Evolutionary conservation across 2,888 invertebrate species (phyloP).

Genomic region (Scaptomyza reducta): DNA sequence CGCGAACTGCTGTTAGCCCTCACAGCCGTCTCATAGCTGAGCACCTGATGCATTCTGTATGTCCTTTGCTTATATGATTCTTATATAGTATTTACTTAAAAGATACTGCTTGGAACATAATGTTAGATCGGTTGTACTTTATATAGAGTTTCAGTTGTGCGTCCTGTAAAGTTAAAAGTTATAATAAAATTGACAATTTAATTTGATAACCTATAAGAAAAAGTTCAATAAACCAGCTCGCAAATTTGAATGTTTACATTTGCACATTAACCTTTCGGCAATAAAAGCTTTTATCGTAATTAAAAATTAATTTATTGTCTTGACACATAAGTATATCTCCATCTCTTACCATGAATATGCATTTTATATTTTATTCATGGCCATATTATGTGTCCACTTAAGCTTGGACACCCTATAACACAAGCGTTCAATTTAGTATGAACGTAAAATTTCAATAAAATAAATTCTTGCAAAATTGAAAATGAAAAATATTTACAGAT

Average conservation of each 20-base stretch:
- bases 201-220: background rate
- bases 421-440: background rate
- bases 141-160: slow-evolving; percentile 9
- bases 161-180: slow-evolving; percentile 1
- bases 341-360: background rate
- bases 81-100: slow-evolving; percentile 11
- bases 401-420: background rate
- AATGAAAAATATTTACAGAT: slow-evolving; percentile 19
- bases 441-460: slow-evolving; percentile 16
- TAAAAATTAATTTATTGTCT: background rate
- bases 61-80: background rate
- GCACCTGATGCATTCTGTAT: slow-evolving; percentile 83
- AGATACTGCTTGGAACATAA: slow-evolving; percentile 37
- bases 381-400: background rate
- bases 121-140: slow-evolving; percentile 38
- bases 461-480: slow-evolving; percentile 17
- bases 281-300: slow-evolving; percentile 13
- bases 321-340: background rate
- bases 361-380: background rate
- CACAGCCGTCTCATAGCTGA: slow-evolving; percentile 84
- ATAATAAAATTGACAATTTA: background rate
- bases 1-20: slow-evolving; percentile 82
- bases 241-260: background rate
- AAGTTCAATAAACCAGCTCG: slow-evolving; percentile 1
- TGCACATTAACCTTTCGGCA: background rate